Conservation (phyloP, 2,797 vertebrate species). For the Pangasius djambal region DNA sequence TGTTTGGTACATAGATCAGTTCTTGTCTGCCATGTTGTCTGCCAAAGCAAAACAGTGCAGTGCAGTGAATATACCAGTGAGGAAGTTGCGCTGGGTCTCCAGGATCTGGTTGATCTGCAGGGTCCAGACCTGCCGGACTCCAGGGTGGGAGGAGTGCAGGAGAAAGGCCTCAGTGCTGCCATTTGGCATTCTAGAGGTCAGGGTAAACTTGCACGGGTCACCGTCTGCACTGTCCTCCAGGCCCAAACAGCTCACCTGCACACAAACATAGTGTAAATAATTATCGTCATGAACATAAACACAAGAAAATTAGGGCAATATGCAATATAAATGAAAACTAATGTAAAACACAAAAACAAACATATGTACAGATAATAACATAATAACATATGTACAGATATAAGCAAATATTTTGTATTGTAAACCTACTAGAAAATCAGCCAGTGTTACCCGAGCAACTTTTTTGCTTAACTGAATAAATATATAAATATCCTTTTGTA, state of each 20-base stretch:
- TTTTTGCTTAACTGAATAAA: background rate
- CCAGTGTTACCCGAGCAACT: background rate
- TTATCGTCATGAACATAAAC: background rate
- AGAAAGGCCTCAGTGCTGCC: conserved; percentile 83
- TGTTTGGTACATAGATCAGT: background rate
- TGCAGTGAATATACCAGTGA: conserved; percentile 82
- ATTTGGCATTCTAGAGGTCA: conserved; percentile 86
- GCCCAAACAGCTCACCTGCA: conserved; percentile 91
- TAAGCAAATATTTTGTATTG: background rate
- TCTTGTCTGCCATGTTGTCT: background rate
- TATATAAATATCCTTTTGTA: background rate
- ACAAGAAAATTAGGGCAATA: background rate
- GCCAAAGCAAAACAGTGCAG: background rate
- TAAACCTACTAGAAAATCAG: background rate
- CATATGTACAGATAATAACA: background rate
- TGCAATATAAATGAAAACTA: background rate
- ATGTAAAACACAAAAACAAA: background rate
- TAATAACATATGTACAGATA: background rate
- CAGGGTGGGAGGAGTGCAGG: conserved; percentile 91
- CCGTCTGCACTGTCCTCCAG: conserved; percentile 92
- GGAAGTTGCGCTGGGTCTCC: conserved; percentile 95
- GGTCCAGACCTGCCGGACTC: conserved; percentile 93
- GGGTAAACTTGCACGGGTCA: conserved; percentile 93
- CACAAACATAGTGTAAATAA: background rate
- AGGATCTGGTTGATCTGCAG: conserved; percentile 97